These are phyloP conservation scores for Watsonalla cultraria DNA, from an alignment of 2,888 invertebrate species.

Conservation along the genomic window DNA sequence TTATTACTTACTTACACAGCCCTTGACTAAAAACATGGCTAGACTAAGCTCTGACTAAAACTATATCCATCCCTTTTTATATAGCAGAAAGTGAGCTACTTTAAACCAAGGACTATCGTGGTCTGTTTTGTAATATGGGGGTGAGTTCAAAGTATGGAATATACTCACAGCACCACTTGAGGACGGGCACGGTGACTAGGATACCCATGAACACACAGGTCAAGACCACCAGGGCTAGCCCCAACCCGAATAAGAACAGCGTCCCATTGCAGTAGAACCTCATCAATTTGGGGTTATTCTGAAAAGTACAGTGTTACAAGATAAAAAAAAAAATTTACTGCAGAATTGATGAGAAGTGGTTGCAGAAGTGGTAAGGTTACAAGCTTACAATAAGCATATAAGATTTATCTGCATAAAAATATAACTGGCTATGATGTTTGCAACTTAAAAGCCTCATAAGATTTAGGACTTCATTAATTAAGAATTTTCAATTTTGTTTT, in stretches of 20 bases:
- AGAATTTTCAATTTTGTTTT: too few relatives aligned
- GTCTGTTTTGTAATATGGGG: too few relatives aligned
- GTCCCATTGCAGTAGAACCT: slow-evolving; percentile 48
- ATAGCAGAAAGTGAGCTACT: not conserved
- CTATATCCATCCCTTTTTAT: too few relatives aligned
- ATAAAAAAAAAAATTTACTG: not conserved
- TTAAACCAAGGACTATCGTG: not conserved
- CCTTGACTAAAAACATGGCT: too few relatives aligned
- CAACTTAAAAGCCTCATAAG: too few relatives aligned
- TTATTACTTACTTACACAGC: too few relatives aligned
- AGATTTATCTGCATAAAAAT: too few relatives aligned
- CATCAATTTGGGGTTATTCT: slow-evolving; percentile 47
- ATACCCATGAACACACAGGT: slow-evolving; percentile 57
- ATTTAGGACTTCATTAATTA: too few relatives aligned
- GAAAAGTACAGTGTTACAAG: slow-evolving; percentile 22
- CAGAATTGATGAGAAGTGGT: too few relatives aligned
- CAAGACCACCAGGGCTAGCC: slow-evolving; percentile 46
- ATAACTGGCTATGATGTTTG: too few relatives aligned
- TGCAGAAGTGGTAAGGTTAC: too few relatives aligned
- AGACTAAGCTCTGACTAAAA: too few relatives aligned
- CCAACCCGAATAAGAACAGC: slow-evolving; percentile 43
- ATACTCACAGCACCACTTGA: slow-evolving; percentile 62
- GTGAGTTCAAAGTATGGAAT: not conserved
- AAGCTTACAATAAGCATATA: not conserved
- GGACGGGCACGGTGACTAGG: slow-evolving; percentile 42